phyloP scores from a whole-genome alignment of 2,113 vertebrate species.

The Ivindomyrus marchei region DNA sequence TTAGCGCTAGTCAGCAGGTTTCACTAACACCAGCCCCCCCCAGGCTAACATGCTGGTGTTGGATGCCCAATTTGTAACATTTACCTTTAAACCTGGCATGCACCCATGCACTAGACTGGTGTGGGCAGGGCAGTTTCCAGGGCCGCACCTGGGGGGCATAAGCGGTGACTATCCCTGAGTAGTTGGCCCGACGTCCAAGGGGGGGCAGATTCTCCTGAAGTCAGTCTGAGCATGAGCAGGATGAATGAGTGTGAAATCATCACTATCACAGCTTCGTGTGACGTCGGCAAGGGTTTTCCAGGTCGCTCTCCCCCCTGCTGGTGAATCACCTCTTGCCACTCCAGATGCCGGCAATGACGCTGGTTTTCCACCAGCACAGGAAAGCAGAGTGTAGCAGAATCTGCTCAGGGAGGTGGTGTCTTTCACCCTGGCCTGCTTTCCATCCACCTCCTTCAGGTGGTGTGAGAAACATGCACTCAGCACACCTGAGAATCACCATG shows the following conservation, averaged over 20 bases:
- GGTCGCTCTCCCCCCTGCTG: neutral
- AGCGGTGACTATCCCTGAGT: neutral
- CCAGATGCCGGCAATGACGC: neutral
- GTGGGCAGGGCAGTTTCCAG: neutral
- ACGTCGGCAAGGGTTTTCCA: neutral
- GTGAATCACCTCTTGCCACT: neutral
- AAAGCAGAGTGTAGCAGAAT: neutral
- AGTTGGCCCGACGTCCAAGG: neutral
- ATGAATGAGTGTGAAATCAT: neutral
- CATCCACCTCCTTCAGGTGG: neutral
- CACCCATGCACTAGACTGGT: neutral
- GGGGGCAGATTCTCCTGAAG: neutral
- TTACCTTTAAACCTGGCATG: neutral
- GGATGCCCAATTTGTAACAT: neutral
- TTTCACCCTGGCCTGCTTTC: neutral
- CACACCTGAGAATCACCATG: neutral
- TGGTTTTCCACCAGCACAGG: neutral
- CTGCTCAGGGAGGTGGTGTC: neutral
- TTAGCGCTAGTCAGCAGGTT: neutral
- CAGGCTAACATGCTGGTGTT: neutral
- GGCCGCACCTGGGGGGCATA: neutral
- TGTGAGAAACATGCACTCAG: neutral
- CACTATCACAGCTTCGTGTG: neutral
- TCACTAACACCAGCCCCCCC: neutral
- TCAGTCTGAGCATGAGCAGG: neutral